These are phyloP conservation scores for Tetramorium bicarinatum DNA, from an alignment of 2,888 invertebrate species.

Conservation along the genomic window DNA sequence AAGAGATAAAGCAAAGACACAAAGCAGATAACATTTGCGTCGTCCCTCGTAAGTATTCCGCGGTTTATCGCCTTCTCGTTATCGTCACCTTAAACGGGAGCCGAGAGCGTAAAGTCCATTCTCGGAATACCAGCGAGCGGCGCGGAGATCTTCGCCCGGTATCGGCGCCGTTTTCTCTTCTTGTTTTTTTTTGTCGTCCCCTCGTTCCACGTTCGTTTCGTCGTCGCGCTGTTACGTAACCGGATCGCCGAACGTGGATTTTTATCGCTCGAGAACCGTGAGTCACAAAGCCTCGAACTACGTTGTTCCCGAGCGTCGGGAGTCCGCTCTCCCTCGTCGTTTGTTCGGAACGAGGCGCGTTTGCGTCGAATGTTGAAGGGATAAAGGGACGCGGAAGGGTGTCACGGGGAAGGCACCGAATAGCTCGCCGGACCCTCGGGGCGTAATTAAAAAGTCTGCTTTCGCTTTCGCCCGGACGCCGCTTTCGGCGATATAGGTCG, in stretches of 20 bases:
- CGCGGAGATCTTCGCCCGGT: no score
- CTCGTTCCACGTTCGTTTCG: neutral
- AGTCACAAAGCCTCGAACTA: neutral
- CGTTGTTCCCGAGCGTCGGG: neutral
- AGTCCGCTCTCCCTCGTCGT: neutral
- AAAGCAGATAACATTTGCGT: neutral
- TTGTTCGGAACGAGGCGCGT: neutral
- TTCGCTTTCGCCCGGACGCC: neutral
- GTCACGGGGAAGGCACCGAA: no score
- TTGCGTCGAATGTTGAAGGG: neutral
- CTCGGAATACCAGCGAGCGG: neutral
- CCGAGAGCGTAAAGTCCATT: slow-evolving; percentile 22
- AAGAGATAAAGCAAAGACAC: no score
- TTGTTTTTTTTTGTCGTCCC: no score
- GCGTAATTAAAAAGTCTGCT: neutral
- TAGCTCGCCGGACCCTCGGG: neutral
- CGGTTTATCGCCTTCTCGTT: slow-evolving; percentile 29
- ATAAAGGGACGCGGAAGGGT: neutral
- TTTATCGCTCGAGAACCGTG: neutral
- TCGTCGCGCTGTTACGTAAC: neutral
- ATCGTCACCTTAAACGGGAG: slow-evolving; percentile 13
- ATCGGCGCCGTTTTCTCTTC: neutral
- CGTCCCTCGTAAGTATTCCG: slow-evolving; percentile 14
- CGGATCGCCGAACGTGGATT: neutral
- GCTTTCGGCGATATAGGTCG: slow-evolving; percentile 18